Percentiles rank a stretch among this genome's conserved stretches.
Evolutionary conservation across 1,140 invertebrate genomes (phyloP).

Genomic region (Eulimnadia texana): DNA sequence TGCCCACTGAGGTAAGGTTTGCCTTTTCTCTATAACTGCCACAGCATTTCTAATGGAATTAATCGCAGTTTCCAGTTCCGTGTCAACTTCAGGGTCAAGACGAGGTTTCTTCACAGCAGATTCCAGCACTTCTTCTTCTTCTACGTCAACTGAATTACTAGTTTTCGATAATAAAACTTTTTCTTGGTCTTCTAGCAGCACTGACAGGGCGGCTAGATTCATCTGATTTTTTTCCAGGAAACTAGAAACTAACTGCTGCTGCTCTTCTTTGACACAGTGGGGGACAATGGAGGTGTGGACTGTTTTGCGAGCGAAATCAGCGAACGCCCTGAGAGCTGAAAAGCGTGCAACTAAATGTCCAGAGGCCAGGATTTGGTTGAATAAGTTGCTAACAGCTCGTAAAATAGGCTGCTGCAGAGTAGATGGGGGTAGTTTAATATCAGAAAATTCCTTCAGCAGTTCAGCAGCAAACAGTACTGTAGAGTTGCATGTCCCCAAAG

Average conservation of each 20-base stretch:
- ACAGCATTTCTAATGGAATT: no score
- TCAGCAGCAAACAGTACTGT: no score
- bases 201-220: not conserved
- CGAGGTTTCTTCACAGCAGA: not conserved
- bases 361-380: not conserved
- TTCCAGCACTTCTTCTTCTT: not conserved
- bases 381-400: no score
- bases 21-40: no score
- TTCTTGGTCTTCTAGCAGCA: not conserved
- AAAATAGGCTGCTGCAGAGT: no score
- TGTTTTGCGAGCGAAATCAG: not conserved
- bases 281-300: not conserved
- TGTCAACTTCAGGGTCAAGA: not conserved
- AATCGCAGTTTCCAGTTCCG: not conserved
- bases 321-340: not conserved
- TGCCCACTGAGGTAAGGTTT: no score
- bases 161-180: not conserved
- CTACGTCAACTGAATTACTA: not conserved
- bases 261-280: not conserved
- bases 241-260: not conserved
- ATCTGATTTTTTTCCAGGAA: not conserved
- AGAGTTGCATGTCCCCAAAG: no score
- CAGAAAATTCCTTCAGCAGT: no score
- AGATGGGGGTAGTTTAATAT: no score
- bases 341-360: not conserved